Percentiles rank a stretch among this genome's conserved stretches.
These are phyloP conservation scores for Noctua janthe DNA, from an alignment of 2,888 invertebrate genomes.

Conservation along the genomic window DNA sequence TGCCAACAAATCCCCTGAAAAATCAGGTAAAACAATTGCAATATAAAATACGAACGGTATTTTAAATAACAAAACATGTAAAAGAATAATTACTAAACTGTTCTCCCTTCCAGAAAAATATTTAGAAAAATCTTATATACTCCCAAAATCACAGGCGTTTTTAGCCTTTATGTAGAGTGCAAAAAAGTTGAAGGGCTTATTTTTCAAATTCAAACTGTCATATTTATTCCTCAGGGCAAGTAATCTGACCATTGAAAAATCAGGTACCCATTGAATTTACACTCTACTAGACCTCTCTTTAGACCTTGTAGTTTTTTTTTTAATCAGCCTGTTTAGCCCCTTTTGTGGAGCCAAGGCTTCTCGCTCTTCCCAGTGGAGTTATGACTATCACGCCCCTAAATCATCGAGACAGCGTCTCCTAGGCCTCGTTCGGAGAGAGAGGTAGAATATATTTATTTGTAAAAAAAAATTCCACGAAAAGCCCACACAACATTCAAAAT, in stretches of 20 bases:
- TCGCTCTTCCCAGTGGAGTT: neutral
- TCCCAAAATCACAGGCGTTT: slow-evolving; percentile 4
- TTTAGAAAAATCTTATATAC: neutral
- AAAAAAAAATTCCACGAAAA: slow-evolving; percentile 14
- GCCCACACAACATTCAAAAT: slow-evolving; percentile 13
- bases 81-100: slow-evolving; percentile 29
- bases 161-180: neutral
- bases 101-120: slow-evolving; percentile 26
- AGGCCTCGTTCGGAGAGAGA: neutral
- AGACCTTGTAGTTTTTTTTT: neutral
- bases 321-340: neutral
- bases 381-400: neutral
- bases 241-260: neutral
- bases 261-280: neutral
- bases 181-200: too few relatives aligned
- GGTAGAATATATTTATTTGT: slow-evolving; percentile 13
- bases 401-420: neutral
- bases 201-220: neutral
- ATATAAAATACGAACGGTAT: slow-evolving; percentile 49
- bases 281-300: neutral
- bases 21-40: slow-evolving; percentile 29
- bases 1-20: neutral
- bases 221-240: neutral
- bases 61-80: slow-evolving; percentile 44
- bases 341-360: neutral